phyloP scores from a whole-genome alignment of 2,797 vertebrate species.

The Mus minutoides region DNA sequence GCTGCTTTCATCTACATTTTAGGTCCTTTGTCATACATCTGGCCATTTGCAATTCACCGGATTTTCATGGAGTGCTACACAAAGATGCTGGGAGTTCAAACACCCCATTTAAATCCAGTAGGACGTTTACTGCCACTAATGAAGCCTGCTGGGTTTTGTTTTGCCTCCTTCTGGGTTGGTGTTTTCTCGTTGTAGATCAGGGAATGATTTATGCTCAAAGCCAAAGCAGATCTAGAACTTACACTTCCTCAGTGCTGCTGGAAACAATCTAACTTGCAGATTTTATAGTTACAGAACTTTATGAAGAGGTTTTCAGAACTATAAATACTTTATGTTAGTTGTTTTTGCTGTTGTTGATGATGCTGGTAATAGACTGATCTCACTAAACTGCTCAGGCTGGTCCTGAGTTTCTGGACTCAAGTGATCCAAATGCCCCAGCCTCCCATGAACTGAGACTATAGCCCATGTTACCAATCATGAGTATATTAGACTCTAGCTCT shows the following conservation, averaged over 20 bases:
- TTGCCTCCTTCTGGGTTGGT: not conserved
- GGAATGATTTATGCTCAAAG: not conserved
- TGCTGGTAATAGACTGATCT: not conserved
- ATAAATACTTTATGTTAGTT: not conserved
- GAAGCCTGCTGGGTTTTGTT: not conserved
- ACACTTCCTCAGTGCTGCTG: not conserved
- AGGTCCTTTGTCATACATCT: not conserved
- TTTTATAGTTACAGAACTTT: not conserved
- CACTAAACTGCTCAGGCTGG: not conserved
- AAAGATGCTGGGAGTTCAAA: not conserved
- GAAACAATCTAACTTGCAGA: not conserved
- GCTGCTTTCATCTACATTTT: not conserved
- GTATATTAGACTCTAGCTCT: not conserved
- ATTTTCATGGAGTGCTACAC: conserved; percentile 7
- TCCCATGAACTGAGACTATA: not conserved
- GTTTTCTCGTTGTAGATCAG: not conserved
- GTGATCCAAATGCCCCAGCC: not conserved
- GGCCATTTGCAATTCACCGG: not conserved
- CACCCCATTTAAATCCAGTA: conserved; percentile 39
- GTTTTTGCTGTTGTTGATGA: not conserved
- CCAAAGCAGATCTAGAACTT: conserved; percentile 3
- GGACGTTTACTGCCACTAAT: not conserved
- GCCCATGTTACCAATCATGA: not conserved
- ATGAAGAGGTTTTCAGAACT: not conserved
- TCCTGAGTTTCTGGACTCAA: not conserved